These are phyloP conservation scores for Alsophila aescularia DNA, from an alignment of 2,888 invertebrate species.

Conservation along the genomic window DNA sequence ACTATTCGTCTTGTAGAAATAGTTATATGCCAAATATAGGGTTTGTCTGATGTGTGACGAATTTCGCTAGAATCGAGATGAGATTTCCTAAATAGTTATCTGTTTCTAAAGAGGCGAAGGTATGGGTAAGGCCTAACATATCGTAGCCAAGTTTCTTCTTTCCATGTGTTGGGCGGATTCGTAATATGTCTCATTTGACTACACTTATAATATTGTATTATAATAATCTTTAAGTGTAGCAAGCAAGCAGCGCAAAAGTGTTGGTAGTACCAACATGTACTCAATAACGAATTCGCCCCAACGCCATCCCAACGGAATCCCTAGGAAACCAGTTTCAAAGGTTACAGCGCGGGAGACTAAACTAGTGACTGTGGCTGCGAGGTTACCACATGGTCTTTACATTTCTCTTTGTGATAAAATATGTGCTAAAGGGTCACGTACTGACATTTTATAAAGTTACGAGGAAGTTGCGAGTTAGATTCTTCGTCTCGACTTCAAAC, in stretches of 20 bases:
- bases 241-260: neutral
- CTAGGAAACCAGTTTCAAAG: conserved; percentile 19
- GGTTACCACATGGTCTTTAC: conserved; percentile 12
- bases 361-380: conserved; percentile 5
- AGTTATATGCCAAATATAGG: neutral
- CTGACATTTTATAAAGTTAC: conserved; percentile 18
- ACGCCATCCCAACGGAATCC: conserved; percentile 17
- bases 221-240: no score
- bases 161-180: no score
- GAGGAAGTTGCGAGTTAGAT: conserved; percentile 5
- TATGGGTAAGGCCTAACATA: no score
- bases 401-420: conserved; percentile 16
- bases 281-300: conserved; percentile 10
- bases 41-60: neutral
- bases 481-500: conserved; percentile 13
- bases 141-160: no score
- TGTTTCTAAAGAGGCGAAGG: no score
- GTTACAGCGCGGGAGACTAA: conserved; percentile 10
- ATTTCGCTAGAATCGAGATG: neutral
- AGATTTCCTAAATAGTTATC: neutral
- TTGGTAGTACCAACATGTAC: neutral
- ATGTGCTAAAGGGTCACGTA: conserved; percentile 21
- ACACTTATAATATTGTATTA: no score
- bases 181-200: no score
- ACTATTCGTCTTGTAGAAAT: neutral